Evolutionary conservation across 2,113 vertebrate species (phyloP).

Genomic region (Hipposideros armiger): DNA sequence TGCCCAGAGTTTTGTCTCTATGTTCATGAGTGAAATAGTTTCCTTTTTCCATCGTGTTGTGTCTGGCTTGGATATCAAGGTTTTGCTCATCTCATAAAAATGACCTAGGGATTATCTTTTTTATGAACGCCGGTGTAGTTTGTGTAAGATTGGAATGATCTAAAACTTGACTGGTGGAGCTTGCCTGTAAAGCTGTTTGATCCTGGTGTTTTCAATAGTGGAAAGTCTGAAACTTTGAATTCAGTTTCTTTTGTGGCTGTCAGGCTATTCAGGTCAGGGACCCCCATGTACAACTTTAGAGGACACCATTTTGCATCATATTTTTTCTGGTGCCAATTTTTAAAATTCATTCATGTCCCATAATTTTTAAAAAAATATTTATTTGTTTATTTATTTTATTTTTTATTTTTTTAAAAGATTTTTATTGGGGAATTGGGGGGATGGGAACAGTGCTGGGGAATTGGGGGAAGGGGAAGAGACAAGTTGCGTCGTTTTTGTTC

Average conservation of each 20-base stretch:
- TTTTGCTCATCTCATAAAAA: background rate
- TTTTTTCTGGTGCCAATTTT: background rate
- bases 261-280: background rate
- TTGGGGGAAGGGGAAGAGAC: too few species aligned
- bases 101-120: background rate
- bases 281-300: background rate
- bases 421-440: too few species aligned
- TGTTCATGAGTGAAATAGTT: background rate
- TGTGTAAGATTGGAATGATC: background rate
- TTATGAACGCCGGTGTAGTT: background rate
- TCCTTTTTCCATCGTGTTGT: background rate
- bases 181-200: background rate
- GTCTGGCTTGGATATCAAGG: background rate
- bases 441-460: too few species aligned
- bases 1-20: background rate
- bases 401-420: too few species aligned
- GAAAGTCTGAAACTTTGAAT: background rate
- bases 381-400: too few species aligned
- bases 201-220: background rate
- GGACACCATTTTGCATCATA: background rate
- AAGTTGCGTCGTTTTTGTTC: too few species aligned
- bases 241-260: background rate
- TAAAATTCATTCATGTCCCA: background rate
- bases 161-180: background rate
- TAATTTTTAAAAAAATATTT: background rate